A percentile compares a stretch with the other conserved stretches of the same genome.
Conservation (phyloP, 2,113 vertebrate genomes). For the Puma concolor region DNA sequence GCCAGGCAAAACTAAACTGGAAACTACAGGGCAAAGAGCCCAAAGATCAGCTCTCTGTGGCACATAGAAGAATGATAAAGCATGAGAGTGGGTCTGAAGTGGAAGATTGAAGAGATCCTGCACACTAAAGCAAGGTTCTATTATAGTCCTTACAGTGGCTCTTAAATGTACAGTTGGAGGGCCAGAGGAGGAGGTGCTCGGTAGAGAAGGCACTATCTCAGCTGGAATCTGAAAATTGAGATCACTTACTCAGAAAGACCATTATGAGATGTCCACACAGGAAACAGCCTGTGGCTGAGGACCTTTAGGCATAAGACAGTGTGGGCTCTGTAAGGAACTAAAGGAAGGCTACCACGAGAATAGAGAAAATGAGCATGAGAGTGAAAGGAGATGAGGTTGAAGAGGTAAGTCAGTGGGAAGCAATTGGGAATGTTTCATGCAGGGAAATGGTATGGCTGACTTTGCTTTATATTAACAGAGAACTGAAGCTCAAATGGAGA, state of each 20-base stretch:
- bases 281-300: fast-evolving
- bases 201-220: not conserved
- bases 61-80: not conserved
- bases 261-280: not conserved
- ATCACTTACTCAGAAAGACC: not conserved
- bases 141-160: not conserved
- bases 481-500: not conserved
- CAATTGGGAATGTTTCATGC: fast-evolving
- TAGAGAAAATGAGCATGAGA: not conserved
- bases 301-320: not conserved
- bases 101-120: not conserved
- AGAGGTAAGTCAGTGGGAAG: not conserved
- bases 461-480: not conserved
- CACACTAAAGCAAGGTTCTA: not conserved
- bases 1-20: not conserved
- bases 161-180: not conserved
- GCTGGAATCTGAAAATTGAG: not conserved
- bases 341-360: not conserved
- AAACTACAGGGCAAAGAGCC: not conserved
- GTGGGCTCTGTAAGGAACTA: not conserved
- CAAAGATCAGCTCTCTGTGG: not conserved
- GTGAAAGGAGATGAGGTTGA: not conserved
- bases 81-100: not conserved
- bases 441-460: no score
- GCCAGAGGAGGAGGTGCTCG: not conserved